Percentiles rank a stretch among this genome's conserved stretches.
These are phyloP conservation scores for Thymelicus acteon DNA, from an alignment of 2,888 invertebrate genomes.

Conservation along the genomic window DNA sequence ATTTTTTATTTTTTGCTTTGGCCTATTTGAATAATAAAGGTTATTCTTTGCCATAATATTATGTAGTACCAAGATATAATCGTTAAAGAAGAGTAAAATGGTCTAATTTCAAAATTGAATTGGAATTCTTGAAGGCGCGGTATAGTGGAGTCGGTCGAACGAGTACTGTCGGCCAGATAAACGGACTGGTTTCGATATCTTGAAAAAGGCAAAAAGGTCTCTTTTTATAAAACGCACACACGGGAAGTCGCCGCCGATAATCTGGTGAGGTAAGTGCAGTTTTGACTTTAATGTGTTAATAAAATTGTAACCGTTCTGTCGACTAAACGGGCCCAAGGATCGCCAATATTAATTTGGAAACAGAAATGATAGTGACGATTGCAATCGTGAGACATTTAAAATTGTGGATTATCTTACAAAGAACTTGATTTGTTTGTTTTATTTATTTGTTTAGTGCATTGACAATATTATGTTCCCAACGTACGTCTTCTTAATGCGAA, in stretches of 20 bases:
- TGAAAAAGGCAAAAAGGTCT: conserved; percentile 63
- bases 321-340: conserved; percentile 61
- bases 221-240: conserved; percentile 64
- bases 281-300: conserved; percentile 84
- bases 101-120: conserved; percentile 67
- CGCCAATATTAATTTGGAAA: conserved; percentile 55
- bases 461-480: not conserved
- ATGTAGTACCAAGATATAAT: not conserved
- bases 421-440: conserved; percentile 4
- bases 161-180: conserved; percentile 67
- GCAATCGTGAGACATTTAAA: conserved; percentile 20
- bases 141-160: conserved; percentile 49
- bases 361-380: conserved; percentile 44
- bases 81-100: conserved; percentile 44
- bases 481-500: conserved; percentile 12
- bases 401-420: conserved; percentile 8
- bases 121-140: conserved; percentile 61
- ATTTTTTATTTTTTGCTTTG: not conserved
- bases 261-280: conserved; percentile 80
- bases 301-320: conserved; percentile 82
- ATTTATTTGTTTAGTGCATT: not conserved
- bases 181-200: conserved; percentile 79
- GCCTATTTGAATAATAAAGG: not conserved
- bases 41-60: not conserved
- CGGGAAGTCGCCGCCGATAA: conserved; percentile 80